A percentile compares a stretch with the other conserved stretches of the same genome.
These are phyloP conservation scores for Coelopa frigida DNA, from an alignment of 1,140 invertebrate genomes.

Conservation along the genomic window DNA sequence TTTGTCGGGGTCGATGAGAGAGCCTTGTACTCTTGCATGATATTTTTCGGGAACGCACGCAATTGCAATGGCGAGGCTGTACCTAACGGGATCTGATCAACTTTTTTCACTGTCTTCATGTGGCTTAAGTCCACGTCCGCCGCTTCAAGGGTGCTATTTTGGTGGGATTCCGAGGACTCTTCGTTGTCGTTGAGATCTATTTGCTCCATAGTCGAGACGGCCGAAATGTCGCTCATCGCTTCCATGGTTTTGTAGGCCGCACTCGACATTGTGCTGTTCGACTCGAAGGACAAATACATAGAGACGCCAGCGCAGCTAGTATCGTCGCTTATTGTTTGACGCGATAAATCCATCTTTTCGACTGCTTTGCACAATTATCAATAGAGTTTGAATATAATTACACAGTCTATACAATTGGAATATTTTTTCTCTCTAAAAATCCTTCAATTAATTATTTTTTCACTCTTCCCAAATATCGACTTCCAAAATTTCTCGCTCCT, in stretches of 20 bases:
- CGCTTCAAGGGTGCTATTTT: conserved; percentile 16
- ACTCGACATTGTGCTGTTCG: conserved; percentile 24
- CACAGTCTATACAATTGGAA: no score
- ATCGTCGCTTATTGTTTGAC: background rate
- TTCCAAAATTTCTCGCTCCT: no score
- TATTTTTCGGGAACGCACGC: conserved; percentile 27
- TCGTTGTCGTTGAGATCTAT: conserved; percentile 9
- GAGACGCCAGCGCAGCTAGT: conserved; percentile 21
- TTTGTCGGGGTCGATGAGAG: conserved; percentile 33
- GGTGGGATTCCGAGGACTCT: conserved; percentile 1
- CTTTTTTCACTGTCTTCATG: conserved; percentile 13
- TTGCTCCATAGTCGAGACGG: conserved; percentile 2
- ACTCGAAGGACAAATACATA: conserved; percentile 37
- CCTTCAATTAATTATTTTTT: no score
- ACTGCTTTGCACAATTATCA: no score
- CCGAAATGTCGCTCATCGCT: conserved; percentile 1
- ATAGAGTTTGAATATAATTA: no score
- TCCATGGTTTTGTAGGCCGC: conserved; percentile 22
- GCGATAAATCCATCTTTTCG: conserved; percentile 2
- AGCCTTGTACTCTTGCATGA: conserved; percentile 29
- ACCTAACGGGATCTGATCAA: no score
- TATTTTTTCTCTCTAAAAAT: no score
- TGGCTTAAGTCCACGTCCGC: conserved; percentile 12
- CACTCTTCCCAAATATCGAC: no score
- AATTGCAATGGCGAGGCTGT: conserved; percentile 25